A percentile compares a stretch with the other conserved stretches of the same genome.
Evolutionary conservation across 2,888 invertebrate genomes (phyloP).

Genomic region (Leucozona laternaria): DNA sequence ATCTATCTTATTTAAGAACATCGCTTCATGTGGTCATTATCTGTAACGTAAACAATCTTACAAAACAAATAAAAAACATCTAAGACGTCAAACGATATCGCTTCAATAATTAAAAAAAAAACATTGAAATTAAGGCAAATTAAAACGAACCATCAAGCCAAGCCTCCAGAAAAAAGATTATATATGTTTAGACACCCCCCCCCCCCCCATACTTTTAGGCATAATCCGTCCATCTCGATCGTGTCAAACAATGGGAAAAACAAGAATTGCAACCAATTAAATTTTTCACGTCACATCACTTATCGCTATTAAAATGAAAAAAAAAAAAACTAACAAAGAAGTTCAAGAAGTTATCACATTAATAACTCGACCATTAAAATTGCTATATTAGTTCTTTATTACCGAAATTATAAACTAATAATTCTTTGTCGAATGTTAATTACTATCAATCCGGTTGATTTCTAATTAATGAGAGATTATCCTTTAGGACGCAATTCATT

Average conservation of each 20-base stretch:
- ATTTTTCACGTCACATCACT: slow-evolving; percentile 20
- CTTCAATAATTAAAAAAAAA: neutral
- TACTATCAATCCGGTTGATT: neutral
- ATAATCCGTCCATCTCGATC: neutral
- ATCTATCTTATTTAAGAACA: neutral
- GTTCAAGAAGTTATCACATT: slow-evolving; percentile 57
- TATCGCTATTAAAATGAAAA: slow-evolving; percentile 42
- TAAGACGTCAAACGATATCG: slow-evolving; percentile 4
- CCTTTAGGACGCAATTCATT: neutral
- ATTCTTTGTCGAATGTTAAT: slow-evolving; percentile 1
- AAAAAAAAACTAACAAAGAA: slow-evolving; percentile 45
- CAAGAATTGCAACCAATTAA: slow-evolving; percentile 20
- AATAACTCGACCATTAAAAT: neutral
- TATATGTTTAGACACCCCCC: neutral
- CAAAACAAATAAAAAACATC: neutral
- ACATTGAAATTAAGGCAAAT: neutral
- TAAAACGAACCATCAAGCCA: slow-evolving; percentile 11
- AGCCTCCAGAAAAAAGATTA: slow-evolving; percentile 44
- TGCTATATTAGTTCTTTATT: neutral
- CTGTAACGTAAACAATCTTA: neutral
- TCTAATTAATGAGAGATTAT: neutral
- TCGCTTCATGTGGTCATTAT: neutral
- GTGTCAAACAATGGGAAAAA: slow-evolving; percentile 2
- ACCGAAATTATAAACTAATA: neutral
- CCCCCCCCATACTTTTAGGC: slow-evolving; percentile 13